These are phyloP conservation scores for Elachura formosa DNA, from an alignment of 2,113 vertebrate species.

Conservation along the genomic window DNA sequence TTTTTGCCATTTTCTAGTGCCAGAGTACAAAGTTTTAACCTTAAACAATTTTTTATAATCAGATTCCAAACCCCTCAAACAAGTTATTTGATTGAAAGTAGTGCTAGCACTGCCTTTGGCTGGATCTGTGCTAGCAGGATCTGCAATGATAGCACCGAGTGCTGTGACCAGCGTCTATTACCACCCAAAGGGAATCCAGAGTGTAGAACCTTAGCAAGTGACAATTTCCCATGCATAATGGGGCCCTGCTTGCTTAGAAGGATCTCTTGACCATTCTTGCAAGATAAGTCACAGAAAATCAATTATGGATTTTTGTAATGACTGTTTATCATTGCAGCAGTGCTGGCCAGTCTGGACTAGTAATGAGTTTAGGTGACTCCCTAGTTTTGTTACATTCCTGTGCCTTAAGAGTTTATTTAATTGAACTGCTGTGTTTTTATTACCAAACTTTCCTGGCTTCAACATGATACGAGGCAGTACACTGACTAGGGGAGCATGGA, in stretches of 20 bases:
- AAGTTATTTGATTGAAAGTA: not conserved
- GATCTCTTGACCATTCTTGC: not conserved
- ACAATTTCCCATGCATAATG: not conserved
- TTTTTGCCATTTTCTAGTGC: not conserved
- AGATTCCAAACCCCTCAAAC: not conserved
- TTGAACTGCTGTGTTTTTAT: constrained; percentile 40
- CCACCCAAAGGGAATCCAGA: not conserved
- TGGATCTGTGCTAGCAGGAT: not conserved
- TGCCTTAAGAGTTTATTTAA: constrained; percentile 41
- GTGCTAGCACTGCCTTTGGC: not conserved
- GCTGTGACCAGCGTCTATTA: not conserved
- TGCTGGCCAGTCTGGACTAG: not conserved
- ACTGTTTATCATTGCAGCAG: not conserved
- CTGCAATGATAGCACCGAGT: not conserved
- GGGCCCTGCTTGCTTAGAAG: not conserved
- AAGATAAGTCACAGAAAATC: not conserved
- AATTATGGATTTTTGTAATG: not conserved
- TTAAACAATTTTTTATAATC: not conserved
- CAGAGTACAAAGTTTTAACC: not conserved
- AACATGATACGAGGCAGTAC: not conserved
- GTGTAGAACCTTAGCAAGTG: not conserved
- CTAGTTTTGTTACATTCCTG: constrained; percentile 14
- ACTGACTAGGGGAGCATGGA: not conserved
- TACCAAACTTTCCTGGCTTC: constrained; percentile 1
- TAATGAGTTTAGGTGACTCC: constrained; percentile 2